Conservation (phyloP, 2,797 vertebrate genomes). For the Eremophila alpestris region DNA sequence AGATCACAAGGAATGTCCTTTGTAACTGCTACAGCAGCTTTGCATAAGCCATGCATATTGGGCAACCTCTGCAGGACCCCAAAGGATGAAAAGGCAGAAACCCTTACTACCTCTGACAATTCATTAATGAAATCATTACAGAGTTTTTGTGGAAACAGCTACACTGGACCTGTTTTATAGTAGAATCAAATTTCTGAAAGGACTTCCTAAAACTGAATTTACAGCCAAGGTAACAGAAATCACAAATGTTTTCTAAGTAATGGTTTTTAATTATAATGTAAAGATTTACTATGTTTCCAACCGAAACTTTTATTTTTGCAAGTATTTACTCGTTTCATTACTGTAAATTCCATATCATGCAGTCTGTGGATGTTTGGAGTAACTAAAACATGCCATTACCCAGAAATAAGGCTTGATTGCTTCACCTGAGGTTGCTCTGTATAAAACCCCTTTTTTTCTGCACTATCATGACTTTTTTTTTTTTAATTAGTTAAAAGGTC, state of each 20-base stretch:
- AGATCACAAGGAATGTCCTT: not conserved
- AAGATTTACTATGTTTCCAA: not conserved
- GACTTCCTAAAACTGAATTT: not conserved
- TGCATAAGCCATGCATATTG: not conserved
- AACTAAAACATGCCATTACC: not conserved
- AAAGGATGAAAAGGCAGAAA: not conserved
- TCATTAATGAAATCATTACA: not conserved
- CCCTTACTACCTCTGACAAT: not conserved
- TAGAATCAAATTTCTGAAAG: not conserved
- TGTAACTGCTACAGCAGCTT: not conserved
- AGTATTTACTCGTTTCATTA: not conserved
- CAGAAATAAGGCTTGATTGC: not conserved
- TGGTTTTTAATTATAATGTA: not conserved
- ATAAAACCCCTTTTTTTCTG: not conserved
- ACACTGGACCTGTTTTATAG: not conserved
- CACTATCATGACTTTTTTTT: not conserved
- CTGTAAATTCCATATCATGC: not conserved
- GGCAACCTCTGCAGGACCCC: not conserved
- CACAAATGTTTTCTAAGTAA: not conserved
- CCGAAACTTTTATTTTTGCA: not conserved
- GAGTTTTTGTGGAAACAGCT: not conserved
- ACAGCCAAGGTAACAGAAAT: not conserved
- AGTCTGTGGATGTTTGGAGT: not conserved
- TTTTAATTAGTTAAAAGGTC: constrained; percentile 18
- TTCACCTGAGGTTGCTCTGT: not conserved